Percentiles rank a stretch among this genome's conserved stretches.
These are phyloP conservation scores for Zingel zingel DNA, from an alignment of 2,113 vertebrate species.

Conservation along the genomic window DNA sequence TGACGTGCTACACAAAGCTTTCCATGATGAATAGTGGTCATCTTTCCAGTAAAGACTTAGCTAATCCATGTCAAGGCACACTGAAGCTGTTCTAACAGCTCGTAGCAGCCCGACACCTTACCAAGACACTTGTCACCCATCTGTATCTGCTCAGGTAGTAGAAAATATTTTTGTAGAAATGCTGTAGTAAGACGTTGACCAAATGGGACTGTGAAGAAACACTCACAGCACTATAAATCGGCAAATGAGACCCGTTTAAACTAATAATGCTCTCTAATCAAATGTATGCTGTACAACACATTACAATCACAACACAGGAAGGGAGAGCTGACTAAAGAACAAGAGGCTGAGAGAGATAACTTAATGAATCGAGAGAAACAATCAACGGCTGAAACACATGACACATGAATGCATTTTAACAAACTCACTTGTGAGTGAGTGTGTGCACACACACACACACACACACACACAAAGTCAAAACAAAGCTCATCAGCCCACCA, in stretches of 20 bases:
- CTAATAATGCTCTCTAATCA: constrained; percentile 11
- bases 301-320: not conserved
- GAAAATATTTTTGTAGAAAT: not conserved
- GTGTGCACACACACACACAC: not conserved
- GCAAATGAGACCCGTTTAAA: constrained; percentile 2
- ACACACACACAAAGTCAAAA: constrained; percentile 43
- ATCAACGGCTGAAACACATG: constrained; percentile 11
- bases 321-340: not conserved
- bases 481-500: constrained; percentile 69
- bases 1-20: not conserved
- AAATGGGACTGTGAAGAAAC: not conserved
- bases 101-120: too few relatives aligned
- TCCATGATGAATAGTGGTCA: too few relatives aligned
- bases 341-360: not conserved
- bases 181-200: not conserved
- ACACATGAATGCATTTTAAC: constrained; percentile 22
- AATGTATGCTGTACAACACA: not conserved
- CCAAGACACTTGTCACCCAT: not conserved
- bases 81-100: too few relatives aligned
- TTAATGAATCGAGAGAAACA: constrained; percentile 17
- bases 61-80: too few relatives aligned
- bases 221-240: not conserved
- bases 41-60: too few relatives aligned
- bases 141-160: not conserved
- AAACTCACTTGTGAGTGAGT: constrained; percentile 9